Evolutionary conservation across 2,888 invertebrate species (phyloP).

Genomic region (Hartigia nigra): DNA sequence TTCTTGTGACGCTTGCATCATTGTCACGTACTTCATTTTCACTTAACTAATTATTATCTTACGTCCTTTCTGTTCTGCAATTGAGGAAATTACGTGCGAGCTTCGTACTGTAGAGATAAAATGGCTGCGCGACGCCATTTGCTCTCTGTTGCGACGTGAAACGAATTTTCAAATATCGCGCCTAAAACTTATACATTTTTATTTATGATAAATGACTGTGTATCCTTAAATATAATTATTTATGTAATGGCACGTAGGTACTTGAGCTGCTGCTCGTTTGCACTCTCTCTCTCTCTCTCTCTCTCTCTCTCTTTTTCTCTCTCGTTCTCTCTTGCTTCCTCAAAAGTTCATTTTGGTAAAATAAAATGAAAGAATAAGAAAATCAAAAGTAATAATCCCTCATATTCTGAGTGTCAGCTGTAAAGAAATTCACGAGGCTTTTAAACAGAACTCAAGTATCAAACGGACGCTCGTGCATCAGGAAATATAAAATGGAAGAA

Average conservation of each 20-base stretch:
- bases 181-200: background rate
- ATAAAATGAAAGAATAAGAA: background rate
- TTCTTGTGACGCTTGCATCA: background rate
- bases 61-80: background rate
- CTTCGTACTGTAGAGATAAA: background rate
- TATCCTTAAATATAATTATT: background rate
- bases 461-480: background rate
- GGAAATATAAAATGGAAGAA: background rate
- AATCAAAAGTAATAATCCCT: background rate
- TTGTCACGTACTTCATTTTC: background rate
- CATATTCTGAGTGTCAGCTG: background rate
- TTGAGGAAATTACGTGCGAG: background rate
- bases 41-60: background rate
- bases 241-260: background rate
- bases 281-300: background rate
- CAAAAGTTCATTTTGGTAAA: background rate
- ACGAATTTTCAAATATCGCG: background rate
- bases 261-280: background rate
- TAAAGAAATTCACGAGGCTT: background rate
- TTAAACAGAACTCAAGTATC: background rate
- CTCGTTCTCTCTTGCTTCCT: background rate
- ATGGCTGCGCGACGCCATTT: background rate
- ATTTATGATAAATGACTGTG: background rate
- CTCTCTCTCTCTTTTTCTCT: too few relatives aligned
- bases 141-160: background rate